Conservation (phyloP, 1,140 invertebrate genomes). For the Oreohelix idahoensis region DNA sequence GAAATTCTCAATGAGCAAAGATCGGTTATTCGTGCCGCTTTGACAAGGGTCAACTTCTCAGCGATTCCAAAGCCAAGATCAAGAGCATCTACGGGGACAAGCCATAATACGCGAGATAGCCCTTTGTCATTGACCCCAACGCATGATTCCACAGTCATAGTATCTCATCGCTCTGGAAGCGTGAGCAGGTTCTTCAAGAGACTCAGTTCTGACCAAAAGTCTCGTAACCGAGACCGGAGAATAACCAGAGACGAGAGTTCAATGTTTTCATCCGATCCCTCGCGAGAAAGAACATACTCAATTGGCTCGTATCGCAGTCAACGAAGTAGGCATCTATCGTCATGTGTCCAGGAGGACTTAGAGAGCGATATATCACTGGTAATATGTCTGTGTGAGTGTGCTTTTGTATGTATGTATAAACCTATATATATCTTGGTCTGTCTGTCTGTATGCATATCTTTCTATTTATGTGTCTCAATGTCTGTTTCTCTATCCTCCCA, state of each 20-base stretch:
- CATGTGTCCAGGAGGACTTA: slow-evolving; percentile 46
- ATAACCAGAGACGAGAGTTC: slow-evolving; percentile 41
- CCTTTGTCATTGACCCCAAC: slow-evolving; percentile 10
- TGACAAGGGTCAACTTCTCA: slow-evolving; percentile 38
- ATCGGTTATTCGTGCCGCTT: slow-evolving; percentile 69
- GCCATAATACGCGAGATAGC: slow-evolving; percentile 24
- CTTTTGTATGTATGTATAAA: background rate
- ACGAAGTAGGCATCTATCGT: slow-evolving; percentile 50
- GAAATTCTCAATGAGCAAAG: slow-evolving; percentile 73
- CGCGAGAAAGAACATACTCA: slow-evolving; percentile 44
- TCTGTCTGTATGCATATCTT: too few species aligned
- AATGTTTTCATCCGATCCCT: slow-evolving; percentile 14
- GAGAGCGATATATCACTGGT: slow-evolving; percentile 53
- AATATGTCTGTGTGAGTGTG: slow-evolving; percentile 17
- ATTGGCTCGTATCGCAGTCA: slow-evolving; percentile 49
- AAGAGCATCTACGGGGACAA: slow-evolving; percentile 34
- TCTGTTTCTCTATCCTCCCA: too few species aligned
- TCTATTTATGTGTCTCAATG: too few species aligned
- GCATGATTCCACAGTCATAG: background rate
- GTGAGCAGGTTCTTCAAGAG: slow-evolving; percentile 56
- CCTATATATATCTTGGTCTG: too few species aligned
- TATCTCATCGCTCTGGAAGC: slow-evolving; percentile 48
- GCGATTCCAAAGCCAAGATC: slow-evolving; percentile 22
- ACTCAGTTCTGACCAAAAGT: slow-evolving; percentile 42
- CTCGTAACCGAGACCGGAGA: slow-evolving; percentile 41